Evolutionary conservation across 2,113 vertebrate genomes (phyloP).

Genomic region (Neodon shergylaensis): DNA sequence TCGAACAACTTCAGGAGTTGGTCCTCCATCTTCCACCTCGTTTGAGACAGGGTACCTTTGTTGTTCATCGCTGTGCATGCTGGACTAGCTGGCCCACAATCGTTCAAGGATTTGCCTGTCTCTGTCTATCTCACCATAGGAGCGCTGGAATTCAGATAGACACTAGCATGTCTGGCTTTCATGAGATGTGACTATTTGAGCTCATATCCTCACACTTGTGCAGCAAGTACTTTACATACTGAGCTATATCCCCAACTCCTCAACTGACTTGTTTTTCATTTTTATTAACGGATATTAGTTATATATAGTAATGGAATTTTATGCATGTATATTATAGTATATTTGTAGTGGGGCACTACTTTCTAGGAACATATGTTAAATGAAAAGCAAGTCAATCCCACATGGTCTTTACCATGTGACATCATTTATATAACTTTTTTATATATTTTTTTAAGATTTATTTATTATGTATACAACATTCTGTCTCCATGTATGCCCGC

Average conservation of each 20-base stretch:
- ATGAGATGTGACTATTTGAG: neutral
- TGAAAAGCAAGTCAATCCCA: neutral
- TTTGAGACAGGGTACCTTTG: neutral
- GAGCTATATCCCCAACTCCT: neutral
- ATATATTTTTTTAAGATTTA: too few species aligned
- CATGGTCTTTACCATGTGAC: neutral
- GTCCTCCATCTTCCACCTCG: neutral
- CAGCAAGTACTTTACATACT: neutral
- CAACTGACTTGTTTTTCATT: neutral
- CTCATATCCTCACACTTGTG: neutral
- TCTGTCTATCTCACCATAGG: neutral
- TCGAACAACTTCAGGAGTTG: neutral
- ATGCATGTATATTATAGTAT: neutral
- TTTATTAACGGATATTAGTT: neutral
- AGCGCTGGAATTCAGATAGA: neutral
- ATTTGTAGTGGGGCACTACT: neutral
- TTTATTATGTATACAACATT: too few species aligned
- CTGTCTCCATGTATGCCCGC: too few species aligned
- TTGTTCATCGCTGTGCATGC: neutral
- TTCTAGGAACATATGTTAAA: neutral
- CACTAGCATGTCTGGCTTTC: neutral
- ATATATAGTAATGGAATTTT: neutral
- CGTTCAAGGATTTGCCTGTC: neutral
- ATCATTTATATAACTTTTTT: neutral
- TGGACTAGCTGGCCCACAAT: neutral